Conservation (phyloP, 2,888 invertebrate species). For the Acrobasis repandana region DNA sequence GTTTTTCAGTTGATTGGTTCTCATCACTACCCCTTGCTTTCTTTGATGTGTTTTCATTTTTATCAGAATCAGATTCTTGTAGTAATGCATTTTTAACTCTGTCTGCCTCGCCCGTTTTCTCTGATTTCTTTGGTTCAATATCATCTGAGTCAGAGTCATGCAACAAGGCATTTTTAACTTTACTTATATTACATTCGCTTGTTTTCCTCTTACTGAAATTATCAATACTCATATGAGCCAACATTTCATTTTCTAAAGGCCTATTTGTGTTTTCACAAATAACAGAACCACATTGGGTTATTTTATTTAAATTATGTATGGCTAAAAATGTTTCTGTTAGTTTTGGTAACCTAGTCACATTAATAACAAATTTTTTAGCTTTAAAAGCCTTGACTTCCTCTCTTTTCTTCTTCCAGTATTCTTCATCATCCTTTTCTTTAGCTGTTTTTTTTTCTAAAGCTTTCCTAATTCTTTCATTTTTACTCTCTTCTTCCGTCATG, state of each 20-base stretch:
- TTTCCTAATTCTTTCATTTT: slow-evolving; percentile 1
- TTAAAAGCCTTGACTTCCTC: slow-evolving; percentile 58
- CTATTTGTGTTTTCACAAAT: slow-evolving; percentile 44
- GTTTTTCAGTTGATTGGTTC: slow-evolving; percentile 6
- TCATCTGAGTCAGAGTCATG: slow-evolving; percentile 46
- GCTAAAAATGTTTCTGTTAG: slow-evolving; percentile 49
- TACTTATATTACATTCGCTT: slow-evolving; percentile 28
- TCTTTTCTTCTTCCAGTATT: slow-evolving; percentile 46
- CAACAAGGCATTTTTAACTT: slow-evolving; percentile 43
- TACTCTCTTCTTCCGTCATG: slow-evolving; percentile 1
- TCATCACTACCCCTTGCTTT: not conserved
- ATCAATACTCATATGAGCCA: not conserved
- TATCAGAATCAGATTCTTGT: slow-evolving; percentile 25
- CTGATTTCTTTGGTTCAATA: slow-evolving; percentile 23
- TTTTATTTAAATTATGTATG: slow-evolving; percentile 49
- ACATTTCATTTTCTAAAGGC: slow-evolving; percentile 18
- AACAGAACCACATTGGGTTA: slow-evolving; percentile 44
- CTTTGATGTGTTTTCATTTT: slow-evolving; percentile 14
- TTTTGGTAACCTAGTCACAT: slow-evolving; percentile 51
- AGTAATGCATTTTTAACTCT: slow-evolving; percentile 36
- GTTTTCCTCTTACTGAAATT: slow-evolving; percentile 5
- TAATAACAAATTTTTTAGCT: slow-evolving; percentile 55
- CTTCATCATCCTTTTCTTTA: slow-evolving; percentile 32
- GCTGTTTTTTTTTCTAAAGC: slow-evolving; percentile 15
- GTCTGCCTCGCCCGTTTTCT: slow-evolving; percentile 27